phyloP scores from a whole-genome alignment of 2,113 vertebrate genomes.

The Okapia johnstoni region DNA sequence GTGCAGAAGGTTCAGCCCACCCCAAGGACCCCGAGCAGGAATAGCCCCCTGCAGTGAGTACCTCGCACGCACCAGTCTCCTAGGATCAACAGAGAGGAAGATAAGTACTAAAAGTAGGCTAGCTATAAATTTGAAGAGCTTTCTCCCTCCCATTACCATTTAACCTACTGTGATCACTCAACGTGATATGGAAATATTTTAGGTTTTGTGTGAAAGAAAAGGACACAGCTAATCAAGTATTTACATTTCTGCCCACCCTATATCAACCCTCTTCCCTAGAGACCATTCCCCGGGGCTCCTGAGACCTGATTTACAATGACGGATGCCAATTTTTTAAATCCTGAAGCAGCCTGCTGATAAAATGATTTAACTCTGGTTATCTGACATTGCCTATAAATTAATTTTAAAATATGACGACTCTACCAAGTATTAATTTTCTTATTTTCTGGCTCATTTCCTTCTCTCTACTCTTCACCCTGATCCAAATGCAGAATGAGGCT shows the following conservation, averaged over 20 bases:
- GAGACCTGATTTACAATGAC: slow-evolving; percentile 43
- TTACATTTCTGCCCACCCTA: slow-evolving; percentile 38
- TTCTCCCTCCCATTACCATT: background rate
- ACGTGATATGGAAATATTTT: background rate
- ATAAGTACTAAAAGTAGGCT: background rate
- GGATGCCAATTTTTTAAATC: slow-evolving; percentile 55
- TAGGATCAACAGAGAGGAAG: background rate
- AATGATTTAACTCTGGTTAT: slow-evolving; percentile 63
- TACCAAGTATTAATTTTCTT: slow-evolving; percentile 71
- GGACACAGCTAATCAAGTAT: slow-evolving; percentile 50
- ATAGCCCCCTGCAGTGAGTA: background rate
- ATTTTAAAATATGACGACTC: slow-evolving; percentile 69
- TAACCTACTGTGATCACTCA: background rate
- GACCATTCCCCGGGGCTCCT: background rate
- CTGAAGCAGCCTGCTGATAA: slow-evolving; percentile 49
- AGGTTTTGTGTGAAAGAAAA: background rate
- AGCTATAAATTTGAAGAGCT: background rate
- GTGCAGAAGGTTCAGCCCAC: background rate
- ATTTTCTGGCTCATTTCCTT: slow-evolving; percentile 75
- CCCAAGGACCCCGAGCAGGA: background rate
- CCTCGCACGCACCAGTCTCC: background rate
- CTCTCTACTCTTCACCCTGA: slow-evolving; percentile 45
- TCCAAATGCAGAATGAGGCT: slow-evolving; percentile 54
- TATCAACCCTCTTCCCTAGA: slow-evolving; percentile 13
- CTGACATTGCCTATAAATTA: slow-evolving; percentile 67